These are phyloP conservation scores for Odontesthes bonariensis DNA, from an alignment of 2,113 vertebrate genomes.

Conservation along the genomic window DNA sequence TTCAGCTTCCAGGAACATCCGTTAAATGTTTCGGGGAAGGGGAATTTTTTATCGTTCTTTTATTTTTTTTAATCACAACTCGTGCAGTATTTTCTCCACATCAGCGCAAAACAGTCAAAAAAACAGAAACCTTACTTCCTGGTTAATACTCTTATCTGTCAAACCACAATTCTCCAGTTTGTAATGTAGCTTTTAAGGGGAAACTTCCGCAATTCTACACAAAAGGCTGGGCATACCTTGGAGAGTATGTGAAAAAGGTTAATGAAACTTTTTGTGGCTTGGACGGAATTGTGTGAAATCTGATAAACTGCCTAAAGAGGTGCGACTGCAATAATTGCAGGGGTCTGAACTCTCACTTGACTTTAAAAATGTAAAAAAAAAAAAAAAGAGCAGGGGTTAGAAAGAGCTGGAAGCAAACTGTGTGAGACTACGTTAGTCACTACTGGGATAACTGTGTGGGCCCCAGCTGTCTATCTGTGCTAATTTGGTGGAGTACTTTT, in stretches of 20 bases:
- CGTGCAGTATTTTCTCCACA: constrained; percentile 23
- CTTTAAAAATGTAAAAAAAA: not conserved
- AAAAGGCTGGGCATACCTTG: not conserved
- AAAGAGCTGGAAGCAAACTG: too few relatives aligned
- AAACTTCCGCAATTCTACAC: not conserved
- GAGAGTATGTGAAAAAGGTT: not conserved
- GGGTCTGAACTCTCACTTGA: constrained; percentile 4
- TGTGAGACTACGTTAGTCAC: too few relatives aligned
- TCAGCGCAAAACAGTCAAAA: not conserved
- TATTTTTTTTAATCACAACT: too few relatives aligned
- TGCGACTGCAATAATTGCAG: constrained; percentile 1
- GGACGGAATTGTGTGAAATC: constrained; percentile 1
- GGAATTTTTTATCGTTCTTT: not conserved
- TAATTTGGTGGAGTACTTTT: not conserved
- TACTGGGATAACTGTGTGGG: not conserved
- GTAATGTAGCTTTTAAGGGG: not conserved
- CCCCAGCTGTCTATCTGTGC: not conserved
- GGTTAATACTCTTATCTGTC: not conserved
- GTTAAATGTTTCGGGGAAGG: constrained; percentile 8
- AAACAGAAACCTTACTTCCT: not conserved
- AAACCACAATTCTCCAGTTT: not conserved
- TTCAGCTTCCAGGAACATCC: constrained; percentile 2
- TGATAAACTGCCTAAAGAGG: constrained; percentile 1
- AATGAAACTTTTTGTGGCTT: not conserved
- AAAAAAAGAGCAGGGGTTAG: too few relatives aligned